A percentile compares a stretch with the other conserved stretches of the same genome.
These are phyloP conservation scores for Scaptomyza montana DNA, from an alignment of 1,140 invertebrate species.

Conservation along the genomic window DNA sequence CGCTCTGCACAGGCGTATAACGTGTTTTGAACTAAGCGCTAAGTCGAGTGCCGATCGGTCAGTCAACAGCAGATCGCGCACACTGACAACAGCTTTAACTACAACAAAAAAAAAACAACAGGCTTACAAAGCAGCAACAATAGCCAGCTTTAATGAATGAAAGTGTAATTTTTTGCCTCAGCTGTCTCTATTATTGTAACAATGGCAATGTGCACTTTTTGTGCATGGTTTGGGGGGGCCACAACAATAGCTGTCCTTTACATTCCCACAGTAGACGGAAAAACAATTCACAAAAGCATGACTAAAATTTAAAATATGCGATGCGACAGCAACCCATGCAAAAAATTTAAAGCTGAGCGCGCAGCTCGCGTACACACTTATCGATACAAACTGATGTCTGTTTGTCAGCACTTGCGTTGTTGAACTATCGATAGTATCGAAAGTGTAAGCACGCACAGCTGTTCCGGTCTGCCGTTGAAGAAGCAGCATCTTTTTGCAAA, in stretches of 20 bases:
- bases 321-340: background rate
- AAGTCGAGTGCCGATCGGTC: constrained; percentile 50
- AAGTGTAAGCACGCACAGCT: constrained; percentile 30
- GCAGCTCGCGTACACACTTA: background rate
- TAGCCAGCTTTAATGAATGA: constrained; percentile 73
- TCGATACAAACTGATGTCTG: background rate
- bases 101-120: constrained; percentile 21
- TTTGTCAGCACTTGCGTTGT: constrained; percentile 4
- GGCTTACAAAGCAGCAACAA: constrained; percentile 50
- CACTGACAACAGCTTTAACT: constrained; percentile 20
- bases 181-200: constrained; percentile 53
- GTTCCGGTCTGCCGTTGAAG: constrained; percentile 25
- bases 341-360: constrained; percentile 19
- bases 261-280: constrained; percentile 53
- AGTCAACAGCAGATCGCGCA: constrained; percentile 44
- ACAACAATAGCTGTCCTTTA: constrained; percentile 65
- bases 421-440: constrained; percentile 9
- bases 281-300: constrained; percentile 34
- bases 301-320: constrained; percentile 30
- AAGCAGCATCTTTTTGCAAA: constrained; percentile 48
- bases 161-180: constrained; percentile 62
- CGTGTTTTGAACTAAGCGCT: constrained; percentile 74
- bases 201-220: constrained; percentile 73
- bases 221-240: constrained; percentile 19
- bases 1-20: constrained; percentile 75